phyloP scores from a whole-genome alignment of 2,888 invertebrate species.

The Mythimna pallens region DNA sequence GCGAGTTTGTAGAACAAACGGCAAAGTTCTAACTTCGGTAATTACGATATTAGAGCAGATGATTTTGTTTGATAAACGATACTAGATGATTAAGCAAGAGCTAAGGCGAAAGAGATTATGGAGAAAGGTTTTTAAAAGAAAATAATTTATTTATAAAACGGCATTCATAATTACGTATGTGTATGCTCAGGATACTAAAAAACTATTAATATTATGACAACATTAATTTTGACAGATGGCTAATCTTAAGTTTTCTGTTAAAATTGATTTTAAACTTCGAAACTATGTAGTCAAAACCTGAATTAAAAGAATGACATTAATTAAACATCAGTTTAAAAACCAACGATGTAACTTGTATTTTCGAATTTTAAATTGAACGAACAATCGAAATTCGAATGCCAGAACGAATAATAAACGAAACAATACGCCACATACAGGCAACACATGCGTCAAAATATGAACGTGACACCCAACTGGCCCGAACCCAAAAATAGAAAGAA shows the following conservation, averaged over 20 bases:
- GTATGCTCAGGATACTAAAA: too few relatives aligned
- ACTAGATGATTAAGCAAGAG: background rate
- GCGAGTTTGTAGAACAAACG: slow-evolving; percentile 19
- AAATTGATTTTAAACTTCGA: too few relatives aligned
- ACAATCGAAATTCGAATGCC: slow-evolving; percentile 8
- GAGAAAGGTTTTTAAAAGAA: background rate
- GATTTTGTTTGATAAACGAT: slow-evolving; percentile 20
- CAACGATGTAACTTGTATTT: too few relatives aligned
- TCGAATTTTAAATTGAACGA: slow-evolving; percentile 1
- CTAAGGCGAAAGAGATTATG: background rate
- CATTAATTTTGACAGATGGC: too few relatives aligned
- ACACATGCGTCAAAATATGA: slow-evolving; percentile 35
- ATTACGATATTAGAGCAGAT: slow-evolving; percentile 30
- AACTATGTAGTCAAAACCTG: too few relatives aligned
- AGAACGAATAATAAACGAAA: slow-evolving; percentile 26
- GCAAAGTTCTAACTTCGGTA: slow-evolving; percentile 35
- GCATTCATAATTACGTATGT: too few relatives aligned
- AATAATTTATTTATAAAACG: too few relatives aligned
- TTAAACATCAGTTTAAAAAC: too few relatives aligned
- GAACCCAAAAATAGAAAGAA: slow-evolving; percentile 25
- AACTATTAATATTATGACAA: too few relatives aligned
- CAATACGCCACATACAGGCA: slow-evolving; percentile 24
- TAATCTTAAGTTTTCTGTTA: too few relatives aligned
- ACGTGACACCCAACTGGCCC: slow-evolving; percentile 17
- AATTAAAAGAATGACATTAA: too few relatives aligned